phyloP scores from a whole-genome alignment of 2,888 invertebrate genomes.

The Eupithecia inturbata region DNA sequence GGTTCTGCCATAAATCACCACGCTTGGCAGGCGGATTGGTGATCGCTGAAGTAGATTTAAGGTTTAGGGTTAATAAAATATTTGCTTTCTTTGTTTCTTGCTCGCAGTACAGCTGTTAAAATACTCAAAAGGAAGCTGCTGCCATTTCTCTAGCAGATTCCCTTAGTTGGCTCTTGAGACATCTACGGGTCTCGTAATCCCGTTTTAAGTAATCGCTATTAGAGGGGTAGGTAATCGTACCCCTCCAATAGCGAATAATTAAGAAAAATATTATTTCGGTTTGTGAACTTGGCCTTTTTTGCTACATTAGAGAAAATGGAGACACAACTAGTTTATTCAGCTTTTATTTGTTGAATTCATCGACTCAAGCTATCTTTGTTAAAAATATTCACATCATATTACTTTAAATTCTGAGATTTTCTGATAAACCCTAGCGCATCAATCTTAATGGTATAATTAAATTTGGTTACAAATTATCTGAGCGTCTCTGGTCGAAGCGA shows the following conservation, averaged over 20 bases:
- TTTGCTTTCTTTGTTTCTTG: no score
- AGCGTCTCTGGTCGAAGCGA: no score
- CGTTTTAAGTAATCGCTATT: no score
- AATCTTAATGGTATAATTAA: neutral
- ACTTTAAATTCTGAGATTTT: neutral
- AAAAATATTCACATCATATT: neutral
- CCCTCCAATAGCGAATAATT: neutral
- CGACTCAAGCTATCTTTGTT: neutral
- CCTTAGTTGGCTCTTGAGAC: neutral
- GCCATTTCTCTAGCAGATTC: neutral
- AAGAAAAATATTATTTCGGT: neutral
- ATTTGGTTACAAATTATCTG: no score
- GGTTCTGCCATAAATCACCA: neutral
- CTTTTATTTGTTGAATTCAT: neutral
- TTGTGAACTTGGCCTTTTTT: neutral
- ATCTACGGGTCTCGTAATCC: no score
- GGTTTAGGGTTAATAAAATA: no score
- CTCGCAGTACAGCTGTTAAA: neutral
- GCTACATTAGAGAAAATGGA: neutral
- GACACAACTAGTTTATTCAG: neutral
- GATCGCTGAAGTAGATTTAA: no score
- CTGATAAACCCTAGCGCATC: neutral
- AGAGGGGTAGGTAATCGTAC: no score
- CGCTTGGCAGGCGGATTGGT: neutral
- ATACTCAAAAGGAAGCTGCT: neutral